Conservation (phyloP, 2,113 vertebrate genomes). For the Theristicus caerulescens region DNA sequence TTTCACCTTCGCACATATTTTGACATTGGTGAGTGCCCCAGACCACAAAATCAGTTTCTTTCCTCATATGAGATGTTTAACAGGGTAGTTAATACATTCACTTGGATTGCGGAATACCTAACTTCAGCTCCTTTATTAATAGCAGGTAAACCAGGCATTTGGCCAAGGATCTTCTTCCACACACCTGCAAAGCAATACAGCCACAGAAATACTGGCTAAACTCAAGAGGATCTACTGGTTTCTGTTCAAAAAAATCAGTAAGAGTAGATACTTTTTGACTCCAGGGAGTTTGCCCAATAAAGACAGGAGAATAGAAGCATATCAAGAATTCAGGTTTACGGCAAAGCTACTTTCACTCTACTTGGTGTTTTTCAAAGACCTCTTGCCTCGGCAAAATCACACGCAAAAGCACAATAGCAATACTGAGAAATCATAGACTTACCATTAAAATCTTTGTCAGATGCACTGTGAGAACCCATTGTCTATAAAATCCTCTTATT, state of each 20-base stretch:
- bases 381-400: background rate
- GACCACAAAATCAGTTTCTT: background rate
- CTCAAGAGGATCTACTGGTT: background rate
- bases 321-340: background rate
- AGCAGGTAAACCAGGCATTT: background rate
- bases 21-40: background rate
- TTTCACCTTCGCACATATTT: background rate
- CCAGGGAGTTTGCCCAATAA: accelerated
- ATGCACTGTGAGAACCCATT: background rate
- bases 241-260: background rate
- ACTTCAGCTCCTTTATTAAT: background rate
- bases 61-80: background rate
- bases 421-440: background rate
- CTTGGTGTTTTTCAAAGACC: background rate
- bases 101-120: background rate
- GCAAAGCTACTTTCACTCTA: background rate
- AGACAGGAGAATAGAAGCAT: background rate
- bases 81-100: background rate
- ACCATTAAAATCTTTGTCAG: background rate
- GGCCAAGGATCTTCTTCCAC: background rate
- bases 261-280: background rate
- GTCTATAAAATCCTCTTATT: background rate
- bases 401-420: too few species aligned
- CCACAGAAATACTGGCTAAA: background rate
- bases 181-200: accelerated